A percentile compares a stretch with the other conserved stretches of the same genome.
Evolutionary conservation across 2,888 invertebrate genomes (phyloP).

Genomic region (Keiferia lycopersicella): DNA sequence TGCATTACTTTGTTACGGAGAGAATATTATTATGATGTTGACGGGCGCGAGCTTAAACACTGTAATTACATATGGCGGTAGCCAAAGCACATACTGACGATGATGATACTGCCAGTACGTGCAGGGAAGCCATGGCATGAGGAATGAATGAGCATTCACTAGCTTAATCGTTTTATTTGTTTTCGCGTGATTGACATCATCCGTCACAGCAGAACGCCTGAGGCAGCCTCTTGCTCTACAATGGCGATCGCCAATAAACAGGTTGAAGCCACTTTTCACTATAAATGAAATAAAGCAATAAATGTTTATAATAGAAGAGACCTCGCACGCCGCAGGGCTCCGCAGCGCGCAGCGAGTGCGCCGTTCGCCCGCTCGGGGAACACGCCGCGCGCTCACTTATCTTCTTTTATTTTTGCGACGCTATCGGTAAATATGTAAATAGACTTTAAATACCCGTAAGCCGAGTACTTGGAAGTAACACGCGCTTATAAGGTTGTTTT

Average conservation of each 20-base stretch:
- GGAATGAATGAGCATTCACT: conserved; percentile 12
- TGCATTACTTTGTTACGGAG: conserved; percentile 6
- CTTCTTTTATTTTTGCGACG: conserved; percentile 44
- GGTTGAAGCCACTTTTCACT: conserved; percentile 56
- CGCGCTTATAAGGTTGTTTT: conserved; percentile 23
- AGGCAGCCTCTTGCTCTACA: conserved; percentile 42
- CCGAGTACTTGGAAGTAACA: conserved; percentile 26
- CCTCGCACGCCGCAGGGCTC: conserved; percentile 46
- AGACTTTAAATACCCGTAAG: conserved; percentile 31
- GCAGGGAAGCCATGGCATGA: conserved; percentile 4
- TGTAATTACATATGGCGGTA: conserved; percentile 17
- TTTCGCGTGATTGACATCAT: conserved; percentile 33
- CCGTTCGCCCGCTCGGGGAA: conserved; percentile 36
- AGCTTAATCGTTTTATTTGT: conserved; percentile 23
- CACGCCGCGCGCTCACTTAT: conserved; percentile 40
- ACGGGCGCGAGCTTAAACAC: conserved; percentile 6
- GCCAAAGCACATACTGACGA: conserved; percentile 5
- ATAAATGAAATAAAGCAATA: conserved; percentile 66
- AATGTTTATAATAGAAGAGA: conserved; percentile 58
- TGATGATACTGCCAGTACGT: conserved; percentile 4
- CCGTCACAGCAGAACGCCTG: conserved; percentile 41
- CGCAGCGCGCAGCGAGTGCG: conserved; percentile 35
- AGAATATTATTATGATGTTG: conserved; percentile 16
- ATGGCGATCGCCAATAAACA: conserved; percentile 45
- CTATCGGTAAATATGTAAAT: conserved; percentile 40